Conservation (phyloP, 2,888 invertebrate species). For the Rhingia rostrata region DNA sequence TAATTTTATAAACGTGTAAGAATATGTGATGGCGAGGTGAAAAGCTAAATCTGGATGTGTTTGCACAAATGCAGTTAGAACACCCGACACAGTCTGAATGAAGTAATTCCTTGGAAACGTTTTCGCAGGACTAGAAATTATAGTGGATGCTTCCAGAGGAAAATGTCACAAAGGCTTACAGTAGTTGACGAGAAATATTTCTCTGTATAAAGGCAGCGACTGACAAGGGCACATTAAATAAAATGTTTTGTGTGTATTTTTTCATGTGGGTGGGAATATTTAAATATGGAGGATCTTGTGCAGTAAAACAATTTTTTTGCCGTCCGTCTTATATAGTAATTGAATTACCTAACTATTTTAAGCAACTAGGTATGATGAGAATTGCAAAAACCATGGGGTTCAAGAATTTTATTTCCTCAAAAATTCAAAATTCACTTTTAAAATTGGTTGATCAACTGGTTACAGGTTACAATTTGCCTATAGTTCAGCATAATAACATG, state of each 20-base stretch:
- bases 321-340: too few species aligned
- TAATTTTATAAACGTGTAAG: slow-evolving; percentile 39
- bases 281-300: neutral
- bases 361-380: too few species aligned
- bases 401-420: too few species aligned
- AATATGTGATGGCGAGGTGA: slow-evolving; percentile 1
- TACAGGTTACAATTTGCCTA: too few species aligned
- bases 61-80: slow-evolving; percentile 37
- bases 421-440: too few species aligned
- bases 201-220: neutral
- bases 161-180: slow-evolving; percentile 21
- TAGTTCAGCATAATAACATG: too few species aligned
- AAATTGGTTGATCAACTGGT: too few species aligned
- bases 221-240: slow-evolving; percentile 18
- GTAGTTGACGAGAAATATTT: neutral
- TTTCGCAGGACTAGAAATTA: slow-evolving; percentile 29
- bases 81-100: slow-evolving; percentile 23
- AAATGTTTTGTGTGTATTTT: slow-evolving; percentile 20
- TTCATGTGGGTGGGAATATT: slow-evolving; percentile 8
- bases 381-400: too few species aligned
- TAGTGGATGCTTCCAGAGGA: slow-evolving; percentile 7
- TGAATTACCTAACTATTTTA: too few species aligned
- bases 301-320: neutral
- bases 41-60: slow-evolving; percentile 5
- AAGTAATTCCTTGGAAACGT: slow-evolving; percentile 37